Evolutionary conservation across 2,888 invertebrate genomes (phyloP), one percentile per base, ranked within the genome.

Genomic region (Meiosimyza platycephala): DNA sequence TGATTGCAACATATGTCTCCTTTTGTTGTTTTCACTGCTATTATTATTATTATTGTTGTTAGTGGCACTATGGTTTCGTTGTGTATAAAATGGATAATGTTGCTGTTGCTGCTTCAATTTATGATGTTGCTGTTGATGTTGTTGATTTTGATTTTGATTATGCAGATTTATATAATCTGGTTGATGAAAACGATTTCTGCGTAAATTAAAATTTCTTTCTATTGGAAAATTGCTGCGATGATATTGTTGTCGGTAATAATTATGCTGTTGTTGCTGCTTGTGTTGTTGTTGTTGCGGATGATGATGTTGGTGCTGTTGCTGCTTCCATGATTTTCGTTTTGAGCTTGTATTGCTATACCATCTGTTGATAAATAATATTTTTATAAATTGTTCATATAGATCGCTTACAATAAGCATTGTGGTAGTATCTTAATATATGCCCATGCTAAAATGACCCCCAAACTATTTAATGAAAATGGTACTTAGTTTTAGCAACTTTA

Each of bases 321-420:
- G 82, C 40, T 82, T 81, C 83, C 83, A 83, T 22, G 79, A 77
- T 78, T 83, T 84, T 70, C 84, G 79, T 75, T 83, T 82, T 22
- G 80, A 75, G 71, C 81, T 82, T 18, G 79, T 77, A 71, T 79
- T 80, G 7, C 78, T 77, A 65, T 79, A 77, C 82, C 82, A 83
- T 77, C 82, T 79, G 74, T 72, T 74, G 22, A 66, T 40, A 40
- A 40, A 40, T 40, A 9, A 9, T 9, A 9, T 40, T 40, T 40
- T 40, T 9, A 40, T 4, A 9, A 9, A 9, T 40, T 40, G 40
- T 40, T 7, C 28, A 4, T 4, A 28, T 28, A 28, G 3, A 28
- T 28, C 28, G 4, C 4, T 28, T 3, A 28, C 28, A 4, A 28
- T 28, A 28, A 28, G 28, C 28, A 4, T 3, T 28, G 28, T 28